These are phyloP conservation scores for Pseudopipra pipra DNA, from an alignment of 2,113 vertebrate genomes.

Conservation along the genomic window DNA sequence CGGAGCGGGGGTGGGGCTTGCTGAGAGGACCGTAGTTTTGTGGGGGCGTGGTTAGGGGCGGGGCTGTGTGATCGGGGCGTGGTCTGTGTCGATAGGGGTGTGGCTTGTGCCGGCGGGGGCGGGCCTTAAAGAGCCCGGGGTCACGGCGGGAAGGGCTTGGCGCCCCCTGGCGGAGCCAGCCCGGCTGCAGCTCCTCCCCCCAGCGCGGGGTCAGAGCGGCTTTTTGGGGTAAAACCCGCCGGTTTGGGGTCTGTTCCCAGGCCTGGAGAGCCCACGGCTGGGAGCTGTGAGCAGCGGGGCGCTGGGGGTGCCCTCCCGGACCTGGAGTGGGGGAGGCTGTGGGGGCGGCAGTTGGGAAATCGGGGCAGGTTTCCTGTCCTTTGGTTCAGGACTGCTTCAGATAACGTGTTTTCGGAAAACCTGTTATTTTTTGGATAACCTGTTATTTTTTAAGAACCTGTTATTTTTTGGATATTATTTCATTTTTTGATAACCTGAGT, in stretches of 20 bases:
- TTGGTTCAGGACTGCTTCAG: background rate
- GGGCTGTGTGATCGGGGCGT: rapidly evolving
- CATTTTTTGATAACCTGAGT: background rate
- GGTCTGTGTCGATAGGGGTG: rapidly evolving
- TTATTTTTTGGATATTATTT: background rate
- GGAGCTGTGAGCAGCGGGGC: background rate
- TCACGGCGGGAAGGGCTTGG: rapidly evolving
- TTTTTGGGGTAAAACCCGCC: background rate
- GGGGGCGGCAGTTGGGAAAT: background rate
- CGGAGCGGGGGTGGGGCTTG: background rate
- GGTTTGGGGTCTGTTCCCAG: background rate
- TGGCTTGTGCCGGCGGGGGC: background rate
- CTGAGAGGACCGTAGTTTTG: too few relatives aligned
- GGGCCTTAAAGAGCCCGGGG: background rate
- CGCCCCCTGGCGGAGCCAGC: background rate
- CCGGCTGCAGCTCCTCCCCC: background rate
- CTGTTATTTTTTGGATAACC: background rate
- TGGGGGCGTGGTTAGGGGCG: background rate
- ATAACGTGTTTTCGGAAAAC: background rate
- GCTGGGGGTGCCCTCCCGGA: background rate
- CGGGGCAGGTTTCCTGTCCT: background rate
- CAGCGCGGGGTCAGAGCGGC: rapidly evolving
- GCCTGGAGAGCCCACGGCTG: too few relatives aligned
- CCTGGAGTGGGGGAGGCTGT: background rate
- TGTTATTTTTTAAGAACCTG: background rate